A percentile compares a stretch with the other conserved stretches of the same genome.
Conservation (phyloP, 2,113 vertebrate genomes). For the Narcine bancroftii region DNA sequence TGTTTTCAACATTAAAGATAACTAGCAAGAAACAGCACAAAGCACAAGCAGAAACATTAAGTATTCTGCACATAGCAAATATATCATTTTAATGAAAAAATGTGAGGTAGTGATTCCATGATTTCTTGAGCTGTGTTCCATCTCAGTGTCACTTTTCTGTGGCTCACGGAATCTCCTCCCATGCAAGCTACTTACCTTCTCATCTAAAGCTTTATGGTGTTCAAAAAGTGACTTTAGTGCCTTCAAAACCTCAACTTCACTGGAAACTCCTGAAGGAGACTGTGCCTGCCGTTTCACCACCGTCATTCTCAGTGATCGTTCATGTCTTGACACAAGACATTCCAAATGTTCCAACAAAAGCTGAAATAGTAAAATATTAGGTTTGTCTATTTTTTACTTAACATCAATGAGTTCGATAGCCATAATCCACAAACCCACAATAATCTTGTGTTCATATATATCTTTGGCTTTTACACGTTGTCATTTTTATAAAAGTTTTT, state of each 20-base stretch:
- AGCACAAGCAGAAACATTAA: background rate
- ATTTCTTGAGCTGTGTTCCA: background rate
- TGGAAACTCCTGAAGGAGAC: constrained; percentile 95
- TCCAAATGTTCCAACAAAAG: constrained; percentile 95
- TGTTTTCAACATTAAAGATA: background rate
- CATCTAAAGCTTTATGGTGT: constrained; percentile 97
- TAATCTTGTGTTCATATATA: background rate
- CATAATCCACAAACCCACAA: background rate
- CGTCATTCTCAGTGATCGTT: constrained; percentile 94
- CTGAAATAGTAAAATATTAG: constrained; percentile 51
- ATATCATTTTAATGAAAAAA: background rate
- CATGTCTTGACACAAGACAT: constrained; percentile 95
- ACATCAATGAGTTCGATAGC: background rate
- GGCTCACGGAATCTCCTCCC: background rate
- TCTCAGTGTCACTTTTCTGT: background rate
- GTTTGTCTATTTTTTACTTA: background rate
- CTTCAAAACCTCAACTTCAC: constrained; percentile 97
- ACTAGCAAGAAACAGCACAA: background rate
- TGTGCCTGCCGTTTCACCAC: constrained; percentile 97
- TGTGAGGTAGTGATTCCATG: background rate
- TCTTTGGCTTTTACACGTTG: background rate
- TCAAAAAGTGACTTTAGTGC: constrained; percentile 97
- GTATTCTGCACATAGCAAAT: background rate
- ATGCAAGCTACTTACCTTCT: constrained; percentile 68
- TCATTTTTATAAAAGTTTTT: background rate